Evolutionary conservation across 2,888 invertebrate genomes (phyloP).

Genomic region (Sinhomidia bicolor): DNA sequence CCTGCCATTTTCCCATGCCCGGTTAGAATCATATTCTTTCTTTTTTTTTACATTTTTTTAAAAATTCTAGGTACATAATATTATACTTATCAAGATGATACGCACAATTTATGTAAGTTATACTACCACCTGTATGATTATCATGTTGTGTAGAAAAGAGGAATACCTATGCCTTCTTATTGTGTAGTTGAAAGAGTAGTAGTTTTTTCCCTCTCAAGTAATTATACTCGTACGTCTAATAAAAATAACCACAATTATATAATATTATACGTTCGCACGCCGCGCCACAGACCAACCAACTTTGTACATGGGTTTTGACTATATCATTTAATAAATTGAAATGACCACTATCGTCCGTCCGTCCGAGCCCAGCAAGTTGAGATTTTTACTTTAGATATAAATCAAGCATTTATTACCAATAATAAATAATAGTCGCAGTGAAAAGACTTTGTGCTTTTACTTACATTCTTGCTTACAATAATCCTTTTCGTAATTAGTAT

Average conservation of each 20-base stretch:
- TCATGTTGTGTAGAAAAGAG: background rate
- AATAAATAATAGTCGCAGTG: conserved; percentile 25
- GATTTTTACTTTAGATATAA: conserved; percentile 32
- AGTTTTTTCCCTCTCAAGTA: background rate
- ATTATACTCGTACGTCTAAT: conserved; percentile 1
- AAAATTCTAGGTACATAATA: background rate
- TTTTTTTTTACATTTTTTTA: too few relatives aligned
- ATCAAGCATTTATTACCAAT: conserved; percentile 52
- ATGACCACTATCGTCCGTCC: background rate
- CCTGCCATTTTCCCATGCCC: conserved; percentile 52
- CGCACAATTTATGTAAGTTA: conserved; percentile 48
- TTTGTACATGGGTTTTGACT: too few relatives aligned
- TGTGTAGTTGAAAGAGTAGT: background rate
- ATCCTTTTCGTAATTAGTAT: conserved; percentile 44
- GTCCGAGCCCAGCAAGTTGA: background rate
- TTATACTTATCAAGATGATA: conserved; percentile 32
- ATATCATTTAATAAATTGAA: background rate
- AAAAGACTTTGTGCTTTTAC: conserved; percentile 30
- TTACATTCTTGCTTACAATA: too few relatives aligned
- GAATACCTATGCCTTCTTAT: too few relatives aligned
- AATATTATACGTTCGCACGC: background rate
- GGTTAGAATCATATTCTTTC: background rate
- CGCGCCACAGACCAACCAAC: background rate
- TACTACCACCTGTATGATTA: background rate
- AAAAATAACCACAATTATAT: conserved; percentile 22